A percentile compares a stretch with the other conserved stretches of the same genome.
phyloP scores from a whole-genome alignment of 2,113 vertebrate species.

The Benitochromis conjunctus region DNA sequence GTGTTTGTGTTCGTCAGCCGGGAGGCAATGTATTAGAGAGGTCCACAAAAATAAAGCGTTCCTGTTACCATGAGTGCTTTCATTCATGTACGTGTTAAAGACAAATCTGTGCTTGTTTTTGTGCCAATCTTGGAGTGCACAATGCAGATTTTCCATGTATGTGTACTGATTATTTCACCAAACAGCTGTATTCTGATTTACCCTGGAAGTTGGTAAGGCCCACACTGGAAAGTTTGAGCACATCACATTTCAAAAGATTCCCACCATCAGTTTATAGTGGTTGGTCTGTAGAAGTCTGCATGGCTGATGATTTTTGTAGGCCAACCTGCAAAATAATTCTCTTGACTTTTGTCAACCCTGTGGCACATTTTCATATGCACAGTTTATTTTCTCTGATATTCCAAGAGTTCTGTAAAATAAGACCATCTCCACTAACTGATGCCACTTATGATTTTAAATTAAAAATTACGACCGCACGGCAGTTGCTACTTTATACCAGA shows the following conservation, averaged over 20 bases:
- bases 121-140: neutral
- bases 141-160: neutral
- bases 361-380: neutral
- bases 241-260: neutral
- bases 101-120: neutral
- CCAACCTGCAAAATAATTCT: neutral
- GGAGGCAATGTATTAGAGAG: neutral
- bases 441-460: neutral
- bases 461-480: neutral
- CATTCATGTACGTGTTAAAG: neutral
- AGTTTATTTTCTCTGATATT: neutral
- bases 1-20: neutral
- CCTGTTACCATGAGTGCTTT: neutral
- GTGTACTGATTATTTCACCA: neutral
- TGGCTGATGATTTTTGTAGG: neutral
- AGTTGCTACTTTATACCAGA: neutral
- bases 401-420: neutral
- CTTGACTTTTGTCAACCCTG: neutral
- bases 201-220: neutral
- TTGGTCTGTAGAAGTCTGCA: neutral
- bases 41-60: neutral
- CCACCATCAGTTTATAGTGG: neutral
- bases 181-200: neutral
- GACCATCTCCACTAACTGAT: neutral
- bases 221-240: neutral